phyloP scores from a whole-genome alignment of 2,113 vertebrate species.

The Entelurus aequoreus region DNA sequence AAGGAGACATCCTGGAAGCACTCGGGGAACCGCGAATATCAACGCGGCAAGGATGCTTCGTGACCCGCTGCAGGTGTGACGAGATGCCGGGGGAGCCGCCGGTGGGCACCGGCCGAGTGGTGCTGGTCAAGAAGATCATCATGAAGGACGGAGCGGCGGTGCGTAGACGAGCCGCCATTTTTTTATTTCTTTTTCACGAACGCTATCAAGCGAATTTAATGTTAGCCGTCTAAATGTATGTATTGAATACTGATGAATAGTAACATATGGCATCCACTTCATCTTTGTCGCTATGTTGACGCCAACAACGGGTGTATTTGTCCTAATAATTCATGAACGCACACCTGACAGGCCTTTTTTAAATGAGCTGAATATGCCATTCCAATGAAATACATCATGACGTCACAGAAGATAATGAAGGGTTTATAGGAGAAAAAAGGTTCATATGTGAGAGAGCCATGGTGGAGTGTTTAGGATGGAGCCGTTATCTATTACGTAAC shows the following conservation, averaged over 20 bases:
- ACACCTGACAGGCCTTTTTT: background rate
- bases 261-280: too few relatives aligned
- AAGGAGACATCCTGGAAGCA: conserved; percentile 65
- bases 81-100: conserved; percentile 56
- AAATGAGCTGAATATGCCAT: background rate
- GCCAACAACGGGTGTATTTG: too few relatives aligned
- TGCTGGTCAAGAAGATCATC: conserved; percentile 75
- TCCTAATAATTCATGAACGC: too few relatives aligned
- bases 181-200: background rate
- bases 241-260: background rate
- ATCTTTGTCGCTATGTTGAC: too few relatives aligned
- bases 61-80: conserved; percentile 63
- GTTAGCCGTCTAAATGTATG: background rate
- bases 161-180: conserved; percentile 34
- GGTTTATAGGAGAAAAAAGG: background rate
- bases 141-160: conserved; percentile 74
- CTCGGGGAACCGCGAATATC: conserved; percentile 66
- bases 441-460: background rate
- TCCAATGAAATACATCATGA: background rate
- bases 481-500: conserved; percentile 50
- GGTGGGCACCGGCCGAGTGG: conserved; percentile 55
- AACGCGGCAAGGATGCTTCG: conserved; percentile 69
- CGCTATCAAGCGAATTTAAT: background rate
- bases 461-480: conserved; percentile 29
- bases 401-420: background rate